phyloP scores from a whole-genome alignment of 2,797 vertebrate species.

The Delichon dasypus region DNA sequence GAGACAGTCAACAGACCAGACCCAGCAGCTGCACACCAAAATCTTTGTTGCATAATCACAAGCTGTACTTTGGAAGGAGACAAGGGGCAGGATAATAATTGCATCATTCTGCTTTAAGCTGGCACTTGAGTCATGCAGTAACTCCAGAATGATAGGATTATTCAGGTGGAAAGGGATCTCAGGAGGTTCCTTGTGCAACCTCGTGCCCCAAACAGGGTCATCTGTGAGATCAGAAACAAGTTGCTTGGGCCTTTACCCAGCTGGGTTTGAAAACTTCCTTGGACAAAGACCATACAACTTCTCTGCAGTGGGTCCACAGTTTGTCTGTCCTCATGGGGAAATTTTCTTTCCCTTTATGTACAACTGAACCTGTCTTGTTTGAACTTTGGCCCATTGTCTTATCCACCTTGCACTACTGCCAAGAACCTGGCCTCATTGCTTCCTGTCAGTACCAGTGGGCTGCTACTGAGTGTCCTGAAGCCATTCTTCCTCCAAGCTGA shows the following conservation, averaged over 20 bases:
- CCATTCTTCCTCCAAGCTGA: not conserved
- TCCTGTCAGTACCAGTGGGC: accelerated
- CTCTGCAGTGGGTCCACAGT: not conserved
- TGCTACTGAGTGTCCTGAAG: not conserved
- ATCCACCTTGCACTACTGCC: accelerated
- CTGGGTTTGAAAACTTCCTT: not conserved
- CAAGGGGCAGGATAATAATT: not conserved
- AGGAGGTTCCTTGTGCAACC: not conserved
- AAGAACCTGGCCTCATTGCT: not conserved
- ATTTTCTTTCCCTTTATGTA: not conserved
- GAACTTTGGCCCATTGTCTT: not conserved
- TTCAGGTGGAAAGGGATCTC: not conserved
- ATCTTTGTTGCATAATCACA: not conserved
- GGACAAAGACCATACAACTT: accelerated
- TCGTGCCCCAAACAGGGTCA: not conserved
- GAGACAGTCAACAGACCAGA: not conserved
- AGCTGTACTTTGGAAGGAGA: not conserved
- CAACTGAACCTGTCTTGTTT: not conserved
- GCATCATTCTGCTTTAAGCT: not conserved
- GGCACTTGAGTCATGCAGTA: not conserved
- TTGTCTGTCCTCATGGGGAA: not conserved
- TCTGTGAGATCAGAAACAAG: not conserved
- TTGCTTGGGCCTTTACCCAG: not conserved
- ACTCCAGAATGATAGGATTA: not conserved
- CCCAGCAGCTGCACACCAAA: not conserved